These are phyloP conservation scores for Petromus typicus DNA, from an alignment of 2,113 vertebrate species.

Conservation along the genomic window DNA sequence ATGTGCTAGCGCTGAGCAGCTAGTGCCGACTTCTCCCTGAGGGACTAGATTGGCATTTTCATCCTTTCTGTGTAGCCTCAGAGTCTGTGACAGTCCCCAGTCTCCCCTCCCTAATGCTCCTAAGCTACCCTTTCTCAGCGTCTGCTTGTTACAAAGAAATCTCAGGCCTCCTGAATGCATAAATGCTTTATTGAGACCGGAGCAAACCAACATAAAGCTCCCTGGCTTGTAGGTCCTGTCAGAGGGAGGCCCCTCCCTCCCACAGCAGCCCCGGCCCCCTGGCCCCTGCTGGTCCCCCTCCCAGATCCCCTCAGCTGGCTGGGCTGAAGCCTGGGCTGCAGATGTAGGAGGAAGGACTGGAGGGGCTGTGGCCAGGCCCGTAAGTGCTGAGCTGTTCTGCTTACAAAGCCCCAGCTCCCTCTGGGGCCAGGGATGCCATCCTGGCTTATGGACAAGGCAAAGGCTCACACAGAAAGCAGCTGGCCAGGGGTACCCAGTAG, in stretches of 20 bases:
- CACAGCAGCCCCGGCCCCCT: accelerated
- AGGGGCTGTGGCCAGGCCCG: not conserved
- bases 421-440: not conserved
- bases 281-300: not conserved
- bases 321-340: not conserved
- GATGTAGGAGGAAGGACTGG: not conserved
- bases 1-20: conserved; percentile 47
- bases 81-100: conserved; percentile 51
- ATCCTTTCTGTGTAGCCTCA: conserved; percentile 26
- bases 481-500: not conserved
- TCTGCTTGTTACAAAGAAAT: conserved; percentile 54
- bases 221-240: not conserved
- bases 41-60: conserved; percentile 68
- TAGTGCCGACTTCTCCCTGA: not conserved
- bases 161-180: conserved; percentile 32
- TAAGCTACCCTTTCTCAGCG: not conserved
- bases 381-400: not conserved
- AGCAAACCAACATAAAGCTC: conserved; percentile 29
- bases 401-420: not conserved
- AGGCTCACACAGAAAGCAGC: not conserved
- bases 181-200: conserved; percentile 43
- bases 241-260: not conserved
- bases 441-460: not conserved
- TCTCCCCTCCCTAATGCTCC: not conserved
- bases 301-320: not conserved